Evolutionary conservation across 2,797 vertebrate genomes (phyloP), one percentile per base, ranked within the genome.

Genomic region (Pipistrellus pipistrellus): DNA sequence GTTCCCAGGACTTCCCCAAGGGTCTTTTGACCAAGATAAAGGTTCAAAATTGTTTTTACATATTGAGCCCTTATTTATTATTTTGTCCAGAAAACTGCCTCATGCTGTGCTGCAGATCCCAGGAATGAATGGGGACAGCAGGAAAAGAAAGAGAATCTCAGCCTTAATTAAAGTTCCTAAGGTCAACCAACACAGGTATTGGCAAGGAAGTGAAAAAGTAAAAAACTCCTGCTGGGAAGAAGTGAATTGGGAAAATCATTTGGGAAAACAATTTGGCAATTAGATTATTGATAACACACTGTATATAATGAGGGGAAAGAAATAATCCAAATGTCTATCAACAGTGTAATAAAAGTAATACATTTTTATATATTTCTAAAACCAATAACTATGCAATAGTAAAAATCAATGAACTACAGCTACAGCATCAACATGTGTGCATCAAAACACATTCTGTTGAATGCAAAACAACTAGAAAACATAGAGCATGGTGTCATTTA

Each of bases 291-390:
- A 25, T 18, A 46, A 6, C 8, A 72, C 32, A 75, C 14, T 30
- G 1, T 44, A 66, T 48, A 12, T 30, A n/a, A 73, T 21, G 7
- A 13, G 17, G 53, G 51, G 30, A 83, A 87, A 59, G 35, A 78
- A 80, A 88, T 8, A 69, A 32, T 11, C 13, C 23, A 66, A 76
- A 14, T 71, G 13, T 85, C 46, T 73, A 35, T 44, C 46, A 62
- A 48, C 8, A 78, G n/a, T 23, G 35, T 69, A 41, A 88, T n/a
- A 30, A 30, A 44, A 76, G 89, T 27, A 69, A 57, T 46, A 71
- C n/a, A 68, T 85, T 46, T 55, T 92, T 44, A 73, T 25, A 14
- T 62, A 73, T 85, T 35, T 85, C 48, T 55, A 82, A 88, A 90
- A 32, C 21, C 25, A n/a, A 13, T 23, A 89, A 48, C 4, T 51